phyloP scores from a whole-genome alignment of 1,140 invertebrate genomes.

The Drosophila saltans region DNA sequence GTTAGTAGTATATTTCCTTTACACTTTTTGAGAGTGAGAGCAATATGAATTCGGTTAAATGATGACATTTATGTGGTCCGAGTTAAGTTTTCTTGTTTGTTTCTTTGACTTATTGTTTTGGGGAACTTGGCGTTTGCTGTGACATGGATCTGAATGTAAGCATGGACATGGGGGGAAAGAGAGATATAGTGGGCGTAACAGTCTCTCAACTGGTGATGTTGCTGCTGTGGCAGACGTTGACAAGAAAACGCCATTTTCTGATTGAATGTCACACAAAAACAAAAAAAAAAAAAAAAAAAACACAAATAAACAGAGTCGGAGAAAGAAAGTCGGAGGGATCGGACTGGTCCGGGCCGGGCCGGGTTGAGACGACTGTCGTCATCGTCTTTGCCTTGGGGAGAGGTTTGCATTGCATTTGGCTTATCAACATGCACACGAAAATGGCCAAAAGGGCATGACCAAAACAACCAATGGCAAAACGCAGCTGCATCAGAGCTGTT shows the following conservation, averaged over 20 bases:
- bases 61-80: not conserved
- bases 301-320: not conserved
- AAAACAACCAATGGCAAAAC: constrained; percentile 73
- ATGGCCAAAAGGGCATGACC: constrained; percentile 74
- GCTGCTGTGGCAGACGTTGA: constrained; percentile 73
- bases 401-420: constrained; percentile 66
- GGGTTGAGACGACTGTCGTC: not conserved
- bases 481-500: constrained; percentile 43
- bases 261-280: constrained; percentile 80
- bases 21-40: constrained; percentile 36
- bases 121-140: constrained; percentile 61
- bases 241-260: constrained; percentile 82
- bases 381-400: constrained; percentile 38
- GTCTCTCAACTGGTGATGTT: constrained; percentile 34
- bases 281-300: constrained; percentile 7
- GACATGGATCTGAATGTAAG: constrained; percentile 46
- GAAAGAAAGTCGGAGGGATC: constrained; percentile 19
- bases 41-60: constrained; percentile 35
- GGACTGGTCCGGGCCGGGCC: no score
- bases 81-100: constrained; percentile 55
- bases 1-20: no score
- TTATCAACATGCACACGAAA: constrained; percentile 75
- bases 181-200: constrained; percentile 61
- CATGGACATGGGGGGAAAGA: constrained; percentile 26
- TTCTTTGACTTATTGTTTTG: constrained; percentile 77